Evolutionary conservation across 2,113 vertebrate species (phyloP).

Genomic region (Craseonycteris thonglongyai): DNA sequence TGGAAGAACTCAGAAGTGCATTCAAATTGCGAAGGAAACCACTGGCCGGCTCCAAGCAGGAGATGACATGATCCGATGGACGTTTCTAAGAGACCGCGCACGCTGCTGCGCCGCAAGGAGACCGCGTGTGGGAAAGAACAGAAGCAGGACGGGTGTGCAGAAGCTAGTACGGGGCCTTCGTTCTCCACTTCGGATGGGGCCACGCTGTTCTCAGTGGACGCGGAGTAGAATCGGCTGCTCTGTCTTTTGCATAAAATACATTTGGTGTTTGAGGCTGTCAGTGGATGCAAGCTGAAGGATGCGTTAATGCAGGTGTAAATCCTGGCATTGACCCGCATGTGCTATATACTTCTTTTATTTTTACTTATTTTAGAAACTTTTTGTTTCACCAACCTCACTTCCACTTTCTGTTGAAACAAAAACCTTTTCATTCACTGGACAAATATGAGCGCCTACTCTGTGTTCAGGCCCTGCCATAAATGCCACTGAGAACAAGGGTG

Average conservation of each 20-base stretch:
- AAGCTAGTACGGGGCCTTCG: background rate
- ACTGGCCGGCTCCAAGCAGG: background rate
- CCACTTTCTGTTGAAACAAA: background rate
- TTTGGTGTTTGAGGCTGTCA: background rate
- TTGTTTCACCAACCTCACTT: background rate
- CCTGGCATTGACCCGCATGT: background rate
- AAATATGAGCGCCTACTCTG: rapidly evolving
- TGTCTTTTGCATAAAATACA: background rate
- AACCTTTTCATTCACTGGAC: background rate
- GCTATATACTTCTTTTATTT: background rate
- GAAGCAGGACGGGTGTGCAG: background rate
- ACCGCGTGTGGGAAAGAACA: background rate
- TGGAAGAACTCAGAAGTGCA: background rate
- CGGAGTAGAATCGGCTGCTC: background rate
- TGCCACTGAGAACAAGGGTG: background rate
- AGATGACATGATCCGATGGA: background rate
- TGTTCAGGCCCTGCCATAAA: background rate
- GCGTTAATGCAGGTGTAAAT: background rate
- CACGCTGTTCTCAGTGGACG: rapidly evolving
- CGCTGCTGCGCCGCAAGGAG: background rate
- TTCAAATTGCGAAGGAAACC: background rate
- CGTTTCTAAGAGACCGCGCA: background rate
- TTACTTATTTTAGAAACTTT: background rate
- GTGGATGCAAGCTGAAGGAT: background rate
- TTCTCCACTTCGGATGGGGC: background rate